Evolutionary conservation across 2,113 vertebrate species (phyloP).

Genomic region (Salvator merianae): DNA sequence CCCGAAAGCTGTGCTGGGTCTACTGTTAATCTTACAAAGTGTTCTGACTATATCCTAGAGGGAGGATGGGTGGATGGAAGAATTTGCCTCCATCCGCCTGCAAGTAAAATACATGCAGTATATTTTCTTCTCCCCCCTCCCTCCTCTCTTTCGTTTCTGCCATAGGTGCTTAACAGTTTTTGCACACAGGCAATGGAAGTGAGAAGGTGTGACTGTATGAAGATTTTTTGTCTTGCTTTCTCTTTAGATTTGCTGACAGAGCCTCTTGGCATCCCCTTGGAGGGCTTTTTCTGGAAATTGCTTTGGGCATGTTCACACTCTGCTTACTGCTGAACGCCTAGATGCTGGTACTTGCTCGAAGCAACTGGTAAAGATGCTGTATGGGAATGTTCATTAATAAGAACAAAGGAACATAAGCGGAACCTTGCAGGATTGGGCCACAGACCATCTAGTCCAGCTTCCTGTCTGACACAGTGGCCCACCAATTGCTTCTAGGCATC

Average conservation of each 20-base stretch:
- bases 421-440: too few relatives aligned
- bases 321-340: neutral
- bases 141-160: neutral
- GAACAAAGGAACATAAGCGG: neutral
- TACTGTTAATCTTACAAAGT: constrained; percentile 6
- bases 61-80: neutral
- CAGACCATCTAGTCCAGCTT: too few relatives aligned
- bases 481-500: too few relatives aligned
- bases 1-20: neutral
- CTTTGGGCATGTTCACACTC: neutral
- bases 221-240: neutral
- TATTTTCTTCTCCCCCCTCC: neutral
- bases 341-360: too few relatives aligned
- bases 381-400: neutral
- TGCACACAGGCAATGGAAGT: neutral
- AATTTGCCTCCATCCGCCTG: neutral
- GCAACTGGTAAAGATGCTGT: neutral
- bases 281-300: neutral
- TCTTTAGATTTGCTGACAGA: neutral
- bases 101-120: neutral
- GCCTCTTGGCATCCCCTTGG: neutral
- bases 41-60: rapidly evolving
- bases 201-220: neutral
- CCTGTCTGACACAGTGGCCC: too few relatives aligned
- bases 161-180: neutral